Evolutionary conservation across 2,888 invertebrate genomes (phyloP), one percentile per base, ranked within the genome.

Genomic region (Tachina lurida): DNA sequence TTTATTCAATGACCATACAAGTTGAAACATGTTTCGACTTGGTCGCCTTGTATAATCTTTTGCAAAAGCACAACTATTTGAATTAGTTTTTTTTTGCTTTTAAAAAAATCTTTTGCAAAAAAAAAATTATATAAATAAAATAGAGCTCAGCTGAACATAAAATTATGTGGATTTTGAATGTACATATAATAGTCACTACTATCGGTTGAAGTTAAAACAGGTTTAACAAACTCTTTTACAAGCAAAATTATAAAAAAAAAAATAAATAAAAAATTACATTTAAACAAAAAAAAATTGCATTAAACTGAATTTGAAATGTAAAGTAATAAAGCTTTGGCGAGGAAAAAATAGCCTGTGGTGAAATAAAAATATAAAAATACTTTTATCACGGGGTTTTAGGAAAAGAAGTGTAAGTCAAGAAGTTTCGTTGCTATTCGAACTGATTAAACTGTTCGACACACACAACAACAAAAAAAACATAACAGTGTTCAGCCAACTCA

Each of bases 1-100:
- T 74, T 70, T 75, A 82, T 75, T 86, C 78, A 79, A 79, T 83
- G 82, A 76, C 75, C 79, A 83, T 76, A 71, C 49, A 49, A 77
- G 62, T 70, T 67, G 71, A 75, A 73, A 78, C 67, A 77, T 62
- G 77, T 84, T 83, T 60, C 3, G 22, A 83, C 71, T 65, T 76
- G 86, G 71, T 86, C 83, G 76, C 86, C 86, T 86, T 86, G 82
- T 63, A 19, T 54, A 17, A 54, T 52, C 62, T 49, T 45, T 41
- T 58, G 54, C 52, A 65, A 63, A 52, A 65, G 39, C 43, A 43
- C 39, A 39, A 41, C 22, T 9, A 47, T 19, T 19, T 52, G 43
- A 10, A 54, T 63, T 31, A 43, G 22, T 19, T 19, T 17, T 47
- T 70, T 41, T 31, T 13, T 63, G 7, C 15, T n/a, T 3, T 67